These are phyloP conservation scores for Rhinogobio ventralis DNA, from an alignment of 2,797 vertebrate species.

Conservation along the genomic window DNA sequence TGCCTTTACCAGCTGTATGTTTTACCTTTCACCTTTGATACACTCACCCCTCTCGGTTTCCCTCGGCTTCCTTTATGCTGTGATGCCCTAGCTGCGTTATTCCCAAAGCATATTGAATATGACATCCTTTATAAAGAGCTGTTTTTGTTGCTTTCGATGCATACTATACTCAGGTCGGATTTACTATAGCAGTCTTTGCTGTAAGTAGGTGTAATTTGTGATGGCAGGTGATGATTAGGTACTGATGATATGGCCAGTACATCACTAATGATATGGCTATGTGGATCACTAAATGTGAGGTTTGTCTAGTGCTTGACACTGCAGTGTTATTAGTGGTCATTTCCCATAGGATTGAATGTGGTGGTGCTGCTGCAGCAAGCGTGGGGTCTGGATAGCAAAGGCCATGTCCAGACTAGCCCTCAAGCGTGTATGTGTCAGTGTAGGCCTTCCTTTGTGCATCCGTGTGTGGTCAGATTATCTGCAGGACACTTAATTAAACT, in stretches of 20 bases:
- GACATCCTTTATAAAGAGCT: not conserved
- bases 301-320: conserved; percentile 48
- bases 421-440: not conserved
- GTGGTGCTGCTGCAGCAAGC: conserved; percentile 50
- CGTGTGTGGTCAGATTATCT: conserved; percentile 46
- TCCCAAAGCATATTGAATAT: not conserved
- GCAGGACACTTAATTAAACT: conserved; percentile 38
- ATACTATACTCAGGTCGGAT: not conserved
- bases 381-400: conserved; percentile 52
- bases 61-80: not conserved
- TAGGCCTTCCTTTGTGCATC: conserved; percentile 17
- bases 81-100: not conserved
- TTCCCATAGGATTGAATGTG: conserved; percentile 55
- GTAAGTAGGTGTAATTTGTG: conserved; percentile 7
- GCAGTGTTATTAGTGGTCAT: conserved; percentile 58
- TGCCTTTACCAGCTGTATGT: conserved; percentile 51
- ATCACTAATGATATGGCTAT: too few species aligned
- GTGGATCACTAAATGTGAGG: not conserved
- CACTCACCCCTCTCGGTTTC: conserved; percentile 39
- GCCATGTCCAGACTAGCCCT: conserved; percentile 57
- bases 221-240: conserved; percentile 14
- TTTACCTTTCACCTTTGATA: conserved; percentile 37
- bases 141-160: conserved; percentile 5
- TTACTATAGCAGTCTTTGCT: not conserved
- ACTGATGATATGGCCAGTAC: conserved; percentile 17